Evolutionary conservation across 2,797 vertebrate species (phyloP).

Genomic region (Valencia hispanica): DNA sequence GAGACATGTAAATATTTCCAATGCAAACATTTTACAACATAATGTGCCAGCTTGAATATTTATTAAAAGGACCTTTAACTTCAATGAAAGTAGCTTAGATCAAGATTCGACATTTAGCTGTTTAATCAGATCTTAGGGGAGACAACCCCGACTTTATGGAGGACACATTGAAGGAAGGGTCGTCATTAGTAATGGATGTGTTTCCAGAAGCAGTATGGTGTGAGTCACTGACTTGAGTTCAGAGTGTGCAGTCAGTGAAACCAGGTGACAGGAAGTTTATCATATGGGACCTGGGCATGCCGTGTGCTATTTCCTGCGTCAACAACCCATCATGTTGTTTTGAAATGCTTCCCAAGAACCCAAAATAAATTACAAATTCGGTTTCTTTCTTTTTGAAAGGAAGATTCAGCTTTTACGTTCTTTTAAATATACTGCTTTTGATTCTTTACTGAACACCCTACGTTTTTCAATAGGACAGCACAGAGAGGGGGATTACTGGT

Average conservation of each 20-base stretch:
- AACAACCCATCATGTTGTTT: constrained; percentile 6
- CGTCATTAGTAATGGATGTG: constrained; percentile 64
- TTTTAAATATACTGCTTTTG: background rate
- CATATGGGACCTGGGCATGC: constrained; percentile 2
- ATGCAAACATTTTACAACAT: background rate
- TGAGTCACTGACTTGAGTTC: constrained; percentile 49
- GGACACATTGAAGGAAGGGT: background rate
- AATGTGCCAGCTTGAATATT: background rate
- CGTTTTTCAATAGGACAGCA: background rate
- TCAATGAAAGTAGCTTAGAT: background rate
- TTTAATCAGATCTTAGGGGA: constrained; percentile 34
- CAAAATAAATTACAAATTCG: background rate
- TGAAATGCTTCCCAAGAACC: constrained; percentile 12
- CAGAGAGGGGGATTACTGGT: background rate
- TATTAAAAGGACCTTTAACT: background rate
- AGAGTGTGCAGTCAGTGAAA: constrained; percentile 18
- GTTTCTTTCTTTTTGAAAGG: background rate
- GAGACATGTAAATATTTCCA: constrained; percentile 3
- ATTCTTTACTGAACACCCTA: background rate
- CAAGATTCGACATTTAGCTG: constrained; percentile 18
- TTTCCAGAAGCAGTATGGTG: constrained; percentile 23
- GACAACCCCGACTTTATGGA: constrained; percentile 9
- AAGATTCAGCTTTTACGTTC: background rate
- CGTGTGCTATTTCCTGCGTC: background rate
- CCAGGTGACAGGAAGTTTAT: constrained; percentile 32